A percentile compares a stretch with the other conserved stretches of the same genome.
Conservation (phyloP, 2,888 invertebrate genomes). For the Meliscaeva auricollis region DNA sequence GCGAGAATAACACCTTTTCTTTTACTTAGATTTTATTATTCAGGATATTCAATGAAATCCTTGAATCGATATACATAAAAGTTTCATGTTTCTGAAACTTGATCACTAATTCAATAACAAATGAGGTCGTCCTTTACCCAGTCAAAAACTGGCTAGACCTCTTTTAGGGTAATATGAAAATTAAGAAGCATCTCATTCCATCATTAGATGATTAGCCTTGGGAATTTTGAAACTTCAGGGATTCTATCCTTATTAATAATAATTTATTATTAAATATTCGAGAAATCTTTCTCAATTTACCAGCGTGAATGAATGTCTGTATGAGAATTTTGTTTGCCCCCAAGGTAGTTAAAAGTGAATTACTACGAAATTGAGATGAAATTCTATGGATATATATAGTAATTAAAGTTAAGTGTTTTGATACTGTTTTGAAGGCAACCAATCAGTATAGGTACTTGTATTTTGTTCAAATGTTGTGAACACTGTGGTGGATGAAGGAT, state of each 20-base stretch:
- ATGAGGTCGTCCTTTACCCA: conserved; percentile 3
- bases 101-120: conserved; percentile 18
- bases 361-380: background rate
- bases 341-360: background rate
- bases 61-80: conserved; percentile 19
- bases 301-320: background rate
- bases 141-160: background rate
- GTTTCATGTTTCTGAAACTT: background rate
- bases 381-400: background rate
- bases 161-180: conserved; percentile 5
- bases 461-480: too few species aligned
- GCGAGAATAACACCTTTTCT: background rate
- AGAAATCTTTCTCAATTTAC: background rate
- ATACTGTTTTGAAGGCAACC: background rate
- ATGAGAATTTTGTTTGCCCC: background rate
- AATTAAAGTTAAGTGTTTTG: background rate
- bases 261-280: conserved; percentile 8
- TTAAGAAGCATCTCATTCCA: background rate
- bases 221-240: background rate
- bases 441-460: background rate
- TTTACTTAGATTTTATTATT: background rate
- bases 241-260: background rate
- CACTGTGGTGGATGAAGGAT: too few species aligned
- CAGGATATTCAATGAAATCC: conserved; percentile 9
- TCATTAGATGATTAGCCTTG: background rate